A percentile compares a stretch with the other conserved stretches of the same genome.
These are phyloP conservation scores for Myiozetetes cayanensis DNA, from an alignment of 2,113 vertebrate genomes.

Conservation along the genomic window DNA sequence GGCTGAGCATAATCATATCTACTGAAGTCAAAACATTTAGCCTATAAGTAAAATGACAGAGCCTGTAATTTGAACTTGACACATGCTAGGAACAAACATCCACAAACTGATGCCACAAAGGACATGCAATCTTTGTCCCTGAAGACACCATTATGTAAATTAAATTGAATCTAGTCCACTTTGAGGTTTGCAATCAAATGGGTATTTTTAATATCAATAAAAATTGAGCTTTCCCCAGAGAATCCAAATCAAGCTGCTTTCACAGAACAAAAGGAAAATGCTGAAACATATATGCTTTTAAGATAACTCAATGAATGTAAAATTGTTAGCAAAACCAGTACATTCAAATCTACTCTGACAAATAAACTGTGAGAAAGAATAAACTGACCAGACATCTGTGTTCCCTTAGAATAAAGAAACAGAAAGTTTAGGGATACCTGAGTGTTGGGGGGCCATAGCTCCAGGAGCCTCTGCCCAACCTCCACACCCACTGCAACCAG, in stretches of 20 bases:
- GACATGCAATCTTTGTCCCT: slow-evolving; percentile 50
- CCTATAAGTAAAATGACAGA: slow-evolving; percentile 28
- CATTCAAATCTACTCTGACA: neutral
- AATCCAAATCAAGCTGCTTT: slow-evolving; percentile 43
- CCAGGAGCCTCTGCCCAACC: neutral
- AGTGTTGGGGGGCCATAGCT: fast-evolving
- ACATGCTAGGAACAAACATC: slow-evolving; percentile 48
- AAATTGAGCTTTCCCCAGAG: slow-evolving; percentile 48
- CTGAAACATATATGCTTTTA: slow-evolving; percentile 35
- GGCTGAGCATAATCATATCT: neutral
- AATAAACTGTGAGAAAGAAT: slow-evolving; percentile 2
- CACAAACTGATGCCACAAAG: slow-evolving; percentile 46
- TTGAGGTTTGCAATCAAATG: slow-evolving; percentile 49
- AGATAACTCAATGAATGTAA: neutral
- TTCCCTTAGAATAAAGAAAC: neutral
- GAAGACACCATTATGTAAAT: slow-evolving; percentile 24
- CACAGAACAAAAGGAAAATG: slow-evolving; percentile 22
- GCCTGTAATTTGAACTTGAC: slow-evolving; percentile 36
- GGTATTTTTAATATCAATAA: slow-evolving; percentile 59
- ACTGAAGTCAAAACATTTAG: slow-evolving; percentile 34
- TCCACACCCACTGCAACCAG: neutral
- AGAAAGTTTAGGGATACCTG: neutral
- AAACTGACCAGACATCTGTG: slow-evolving; percentile 10
- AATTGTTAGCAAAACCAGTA: slow-evolving; percentile 20
- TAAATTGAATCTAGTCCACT: slow-evolving; percentile 38